Base-by-base conservation (phyloP, 2,888 invertebrate genomes). In the Apantesis nais region DNA sequence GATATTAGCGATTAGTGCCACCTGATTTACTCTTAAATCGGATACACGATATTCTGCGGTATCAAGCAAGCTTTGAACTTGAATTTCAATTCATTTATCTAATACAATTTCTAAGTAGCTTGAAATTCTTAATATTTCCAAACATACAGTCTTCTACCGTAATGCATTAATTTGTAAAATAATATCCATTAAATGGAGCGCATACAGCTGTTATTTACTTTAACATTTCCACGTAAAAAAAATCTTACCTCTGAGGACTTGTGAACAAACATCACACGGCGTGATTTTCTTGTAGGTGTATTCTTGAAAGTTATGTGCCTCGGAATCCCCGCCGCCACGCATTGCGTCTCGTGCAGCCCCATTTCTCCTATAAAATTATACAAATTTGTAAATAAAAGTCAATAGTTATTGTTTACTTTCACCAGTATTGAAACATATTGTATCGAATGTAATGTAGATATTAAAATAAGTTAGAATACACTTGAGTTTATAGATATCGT, bases 221-320 rank as follows among this genome's bases (percentile, higher is more conserved):
- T 52, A 12, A 52, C 48, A 48, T 48, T 48, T n/a, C 22, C n/a
- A 22, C 22, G 14, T 25, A 2, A 25, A 25, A 12, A 14, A 55
- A 4, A 16, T 68, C 93, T 95, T 95, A 98, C 98, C 98, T 96
- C 98, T 96, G 71, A 99, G 96, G 69, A 99, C 98, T 95, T 98
- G 98, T 74, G 98, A 98, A 93, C 99, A 99, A 81, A 98, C 97
- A 92, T 99, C 99, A 92, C 99, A 99, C 41, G 98, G 98, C 63
- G 98, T 98, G 85, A 99, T 98, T 95, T 98, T 99, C 95, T 98
- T 98, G 93, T 98, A 99, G 48, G 98, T 99, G 93, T 99, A 98
- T 92, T 99, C 98, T 93, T 98, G 98, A 95, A 98, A 97, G 89
- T 97, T 97, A 93, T 99, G 99, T 77, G 97, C 97, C 71, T 97